These are phyloP conservation scores for Atrichornis clamosus DNA, from an alignment of 2,113 vertebrate species.

Conservation along the genomic window DNA sequence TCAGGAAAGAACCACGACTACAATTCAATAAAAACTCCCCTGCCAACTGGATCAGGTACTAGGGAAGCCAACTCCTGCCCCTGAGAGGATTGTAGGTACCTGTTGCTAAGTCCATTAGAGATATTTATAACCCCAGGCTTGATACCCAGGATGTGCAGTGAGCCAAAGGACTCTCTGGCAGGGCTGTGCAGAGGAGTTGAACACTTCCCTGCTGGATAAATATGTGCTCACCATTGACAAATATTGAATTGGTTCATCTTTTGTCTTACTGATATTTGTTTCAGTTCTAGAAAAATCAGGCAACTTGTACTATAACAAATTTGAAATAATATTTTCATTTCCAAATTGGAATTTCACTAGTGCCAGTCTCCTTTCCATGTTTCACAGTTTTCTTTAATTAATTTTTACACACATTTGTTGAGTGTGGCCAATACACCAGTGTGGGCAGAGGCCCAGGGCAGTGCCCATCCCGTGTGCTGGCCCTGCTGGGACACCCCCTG, in stretches of 20 bases:
- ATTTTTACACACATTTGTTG: neutral
- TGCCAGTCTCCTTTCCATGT: neutral
- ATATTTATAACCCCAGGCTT: slow-evolving; percentile 28
- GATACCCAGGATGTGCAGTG: slow-evolving; percentile 4
- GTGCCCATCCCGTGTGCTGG: neutral
- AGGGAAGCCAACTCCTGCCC: neutral
- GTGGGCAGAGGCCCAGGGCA: neutral
- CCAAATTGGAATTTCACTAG: neutral
- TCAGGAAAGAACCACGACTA: neutral
- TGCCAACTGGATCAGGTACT: neutral
- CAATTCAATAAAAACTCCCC: neutral
- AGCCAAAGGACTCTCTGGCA: neutral
- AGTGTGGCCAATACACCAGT: neutral
- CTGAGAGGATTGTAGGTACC: slow-evolving; percentile 4
- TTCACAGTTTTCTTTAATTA: neutral
- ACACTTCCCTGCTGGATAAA: neutral
- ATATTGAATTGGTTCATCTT: neutral
- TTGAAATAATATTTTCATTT: neutral
- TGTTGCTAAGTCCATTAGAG: slow-evolving; percentile 46
- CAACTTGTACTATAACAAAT: neutral
- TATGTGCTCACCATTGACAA: neutral
- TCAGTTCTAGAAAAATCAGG: neutral
- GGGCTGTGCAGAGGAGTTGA: neutral
- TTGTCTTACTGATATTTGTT: neutral
- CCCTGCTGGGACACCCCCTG: neutral